These are phyloP conservation scores for Lasioglossum malachurum DNA, from an alignment of 2,888 invertebrate species.

Conservation along the genomic window DNA sequence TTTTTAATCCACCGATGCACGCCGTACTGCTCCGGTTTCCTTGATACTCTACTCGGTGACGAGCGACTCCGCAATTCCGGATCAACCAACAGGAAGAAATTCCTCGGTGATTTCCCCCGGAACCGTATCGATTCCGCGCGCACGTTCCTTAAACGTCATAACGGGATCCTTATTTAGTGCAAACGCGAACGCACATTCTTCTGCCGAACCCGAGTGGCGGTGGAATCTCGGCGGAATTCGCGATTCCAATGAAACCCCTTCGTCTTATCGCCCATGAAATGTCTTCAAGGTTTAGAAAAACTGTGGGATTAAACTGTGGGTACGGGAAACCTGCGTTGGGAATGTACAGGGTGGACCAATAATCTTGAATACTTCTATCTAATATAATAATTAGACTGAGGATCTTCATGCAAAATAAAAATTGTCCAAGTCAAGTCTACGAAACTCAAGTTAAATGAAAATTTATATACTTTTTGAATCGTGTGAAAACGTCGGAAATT, in stretches of 20 bases:
- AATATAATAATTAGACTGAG: no score
- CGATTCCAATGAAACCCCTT: background rate
- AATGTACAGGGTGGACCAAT: background rate
- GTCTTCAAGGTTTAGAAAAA: background rate
- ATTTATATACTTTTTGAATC: no score
- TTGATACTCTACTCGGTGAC: background rate
- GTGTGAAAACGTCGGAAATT: no score
- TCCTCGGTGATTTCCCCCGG: background rate
- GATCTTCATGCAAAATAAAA: no score
- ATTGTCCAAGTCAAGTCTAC: no score
- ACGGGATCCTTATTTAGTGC: conserved; percentile 14
- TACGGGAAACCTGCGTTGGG: background rate
- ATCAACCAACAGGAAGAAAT: background rate
- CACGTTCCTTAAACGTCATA: conserved; percentile 21
- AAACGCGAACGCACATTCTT: conserved; percentile 1
- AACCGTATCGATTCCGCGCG: conserved; percentile 24
- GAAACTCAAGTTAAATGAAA: no score
- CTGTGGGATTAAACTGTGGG: background rate
- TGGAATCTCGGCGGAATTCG: background rate
- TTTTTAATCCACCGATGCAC: conserved; percentile 1
- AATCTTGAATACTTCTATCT: background rate
- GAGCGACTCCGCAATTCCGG: background rate
- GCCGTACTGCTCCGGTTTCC: background rate
- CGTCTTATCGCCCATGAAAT: background rate
- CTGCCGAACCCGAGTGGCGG: background rate